These are phyloP conservation scores for Micropoecilia bifurca DNA, from an alignment of 2,797 vertebrate genomes.

Conservation along the genomic window DNA sequence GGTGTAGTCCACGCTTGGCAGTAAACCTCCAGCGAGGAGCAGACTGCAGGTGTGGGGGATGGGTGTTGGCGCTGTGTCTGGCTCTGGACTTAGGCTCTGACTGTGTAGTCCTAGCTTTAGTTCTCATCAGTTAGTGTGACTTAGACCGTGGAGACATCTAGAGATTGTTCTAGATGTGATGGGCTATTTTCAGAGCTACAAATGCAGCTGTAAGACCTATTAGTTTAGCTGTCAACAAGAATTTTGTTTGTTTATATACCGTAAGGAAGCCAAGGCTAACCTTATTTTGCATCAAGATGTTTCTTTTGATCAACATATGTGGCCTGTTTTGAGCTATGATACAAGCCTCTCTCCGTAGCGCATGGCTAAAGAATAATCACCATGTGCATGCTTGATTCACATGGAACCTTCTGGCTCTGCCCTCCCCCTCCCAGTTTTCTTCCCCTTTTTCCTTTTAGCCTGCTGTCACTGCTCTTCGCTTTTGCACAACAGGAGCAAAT, in stretches of 20 bases:
- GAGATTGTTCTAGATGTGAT: neutral
- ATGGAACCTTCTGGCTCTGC: conserved; percentile 54
- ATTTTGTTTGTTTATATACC: neutral
- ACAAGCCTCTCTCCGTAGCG: conserved; percentile 24
- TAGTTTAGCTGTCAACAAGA: conserved; percentile 5
- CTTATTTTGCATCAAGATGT: neutral
- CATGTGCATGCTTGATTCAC: conserved; percentile 61
- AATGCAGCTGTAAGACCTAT: conserved; percentile 6
- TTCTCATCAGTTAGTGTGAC: conserved; percentile 21
- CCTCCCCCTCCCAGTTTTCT: conserved; percentile 57
- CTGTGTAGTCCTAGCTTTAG: conserved; percentile 66
- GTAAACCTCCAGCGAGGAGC: conserved; percentile 75
- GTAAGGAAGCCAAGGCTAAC: neutral
- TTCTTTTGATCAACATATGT: conserved; percentile 4
- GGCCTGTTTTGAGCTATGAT: conserved; percentile 24
- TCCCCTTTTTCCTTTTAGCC: conserved; percentile 68
- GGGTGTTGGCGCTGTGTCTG: conserved; percentile 60
- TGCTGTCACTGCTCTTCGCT: conserved; percentile 44
- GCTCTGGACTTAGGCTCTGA: conserved; percentile 53
- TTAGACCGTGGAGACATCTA: conserved; percentile 11
- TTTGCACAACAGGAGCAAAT: conserved; percentile 21
- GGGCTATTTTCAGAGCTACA: conserved; percentile 10
- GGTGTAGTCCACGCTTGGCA: conserved; percentile 77
- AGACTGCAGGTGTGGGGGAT: conserved; percentile 76
- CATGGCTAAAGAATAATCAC: conserved; percentile 52